Percentiles rank a stretch among this genome's conserved stretches.
These are phyloP conservation scores for Caenorhabditis parvicauda DNA, from an alignment of 2,888 invertebrate species.

Conservation along the genomic window DNA sequence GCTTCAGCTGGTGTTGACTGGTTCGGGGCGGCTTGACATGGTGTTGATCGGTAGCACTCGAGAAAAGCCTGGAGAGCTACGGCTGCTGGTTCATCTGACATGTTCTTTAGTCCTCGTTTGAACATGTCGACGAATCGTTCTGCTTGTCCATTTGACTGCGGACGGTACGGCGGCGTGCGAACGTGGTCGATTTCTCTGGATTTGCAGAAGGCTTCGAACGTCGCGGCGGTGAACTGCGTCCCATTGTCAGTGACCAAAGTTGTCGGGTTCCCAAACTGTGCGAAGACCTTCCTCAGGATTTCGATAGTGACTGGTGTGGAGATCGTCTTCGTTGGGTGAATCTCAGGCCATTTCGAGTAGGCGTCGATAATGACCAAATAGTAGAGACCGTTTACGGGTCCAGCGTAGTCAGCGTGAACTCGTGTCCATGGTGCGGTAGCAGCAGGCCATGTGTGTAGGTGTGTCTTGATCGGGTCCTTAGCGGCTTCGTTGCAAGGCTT, in stretches of 20 bases:
- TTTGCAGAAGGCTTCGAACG: constrained; percentile 42
- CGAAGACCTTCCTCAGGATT: constrained; percentile 36
- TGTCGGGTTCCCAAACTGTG: constrained; percentile 46
- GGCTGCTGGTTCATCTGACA: too few species aligned
- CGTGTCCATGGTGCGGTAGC: constrained; percentile 61
- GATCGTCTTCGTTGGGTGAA: constrained; percentile 27
- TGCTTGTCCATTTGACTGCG: too few species aligned
- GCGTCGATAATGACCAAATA: constrained; percentile 63
- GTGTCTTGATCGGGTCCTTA: constrained; percentile 32
- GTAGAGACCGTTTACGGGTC: constrained; percentile 57
- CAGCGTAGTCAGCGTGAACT: constrained; percentile 65
- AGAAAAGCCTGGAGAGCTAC: too few species aligned
- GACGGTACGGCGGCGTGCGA: too few species aligned
- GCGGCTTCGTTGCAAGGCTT: constrained; percentile 25
- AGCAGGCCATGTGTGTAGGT: constrained; percentile 51
- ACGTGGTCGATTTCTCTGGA: too few species aligned
- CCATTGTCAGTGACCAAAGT: constrained; percentile 61
- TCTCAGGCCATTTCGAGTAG: constrained; percentile 65
- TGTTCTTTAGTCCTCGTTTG: too few species aligned
- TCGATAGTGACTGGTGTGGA: constrained; percentile 30
- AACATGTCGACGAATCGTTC: too few species aligned
- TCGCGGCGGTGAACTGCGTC: constrained; percentile 46
- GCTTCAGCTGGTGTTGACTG: too few species aligned
- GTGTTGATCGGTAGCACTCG: too few species aligned
- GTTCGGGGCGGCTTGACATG: too few species aligned